Base-by-base conservation (phyloP, 2,113 vertebrate species). In the Callipepla californica region DNA sequence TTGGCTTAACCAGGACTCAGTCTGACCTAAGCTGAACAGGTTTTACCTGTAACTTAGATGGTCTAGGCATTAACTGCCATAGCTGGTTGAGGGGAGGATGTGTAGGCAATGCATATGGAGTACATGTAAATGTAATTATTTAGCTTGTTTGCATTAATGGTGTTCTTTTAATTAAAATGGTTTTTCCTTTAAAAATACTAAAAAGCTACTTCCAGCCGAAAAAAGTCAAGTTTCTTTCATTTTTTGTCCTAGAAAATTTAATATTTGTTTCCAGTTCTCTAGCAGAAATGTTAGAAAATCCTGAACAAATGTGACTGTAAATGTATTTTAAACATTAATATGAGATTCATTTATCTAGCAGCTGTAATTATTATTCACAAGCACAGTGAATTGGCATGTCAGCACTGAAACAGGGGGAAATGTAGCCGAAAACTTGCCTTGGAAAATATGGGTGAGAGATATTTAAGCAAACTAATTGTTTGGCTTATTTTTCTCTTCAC, bases 401-500 rank as follows among this genome's bases (percentile, higher is more conserved):
- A 44, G 25, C 51, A 59, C 6, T 55, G 70, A 89, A 85, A 79
- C 80, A 34, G n/a, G 55, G 38, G 47, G 7, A 89, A 47, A 5
- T 40, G 10, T 16, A 85, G n/a, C 59, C 59, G n/a, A 44, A 69
- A 80, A 18, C 5, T 55, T 78, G 57, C 18, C 22, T 45, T 57
- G 17, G 47, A 80, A 87, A 70, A 74, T 26, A 73, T 0, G 1
- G 18, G 5, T 11, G 44, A 3, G 6, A 85, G 10, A 21, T 65
- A 59, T 26, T 91, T 65, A 72, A 89, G 13, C 18, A 69, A 80
- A 32, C 77, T 87, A 89, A 67, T 80, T 77, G 50, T 91, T 92
- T 59, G 59, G 19, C 12, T 92, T 82, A 50, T 82, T 82, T 91
- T 85, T 34, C 44, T 32, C 40, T 85, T 83, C 30, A 8, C 13